Percentiles rank a stretch among this genome's conserved stretches.
Evolutionary conservation across 2,113 vertebrate genomes (phyloP).

Genomic region (Tretioscincus oriximinensis): DNA sequence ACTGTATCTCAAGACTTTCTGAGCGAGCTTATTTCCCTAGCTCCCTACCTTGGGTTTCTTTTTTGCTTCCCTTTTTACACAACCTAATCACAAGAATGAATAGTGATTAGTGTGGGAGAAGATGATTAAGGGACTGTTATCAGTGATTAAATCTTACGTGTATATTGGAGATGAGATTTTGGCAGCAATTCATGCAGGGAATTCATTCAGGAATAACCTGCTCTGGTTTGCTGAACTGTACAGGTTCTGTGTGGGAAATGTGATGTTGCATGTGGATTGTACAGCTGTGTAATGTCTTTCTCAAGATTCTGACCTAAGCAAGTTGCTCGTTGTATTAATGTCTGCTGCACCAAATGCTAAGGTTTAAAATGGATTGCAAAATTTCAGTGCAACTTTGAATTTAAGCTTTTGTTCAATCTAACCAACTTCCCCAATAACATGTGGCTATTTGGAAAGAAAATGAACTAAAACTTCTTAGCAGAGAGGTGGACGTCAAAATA

Average conservation of each 20-base stretch:
- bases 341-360: background rate
- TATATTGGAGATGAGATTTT: constrained; percentile 5
- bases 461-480: background rate
- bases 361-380: background rate
- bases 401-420: too few species aligned
- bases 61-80: background rate
- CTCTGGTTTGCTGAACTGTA: background rate
- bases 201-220: constrained; percentile 43
- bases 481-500: background rate
- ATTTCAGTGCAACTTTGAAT: background rate
- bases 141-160: background rate
- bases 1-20: background rate
- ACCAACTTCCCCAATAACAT: too few species aligned
- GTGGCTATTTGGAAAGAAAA: too few species aligned
- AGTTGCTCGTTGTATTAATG: background rate
- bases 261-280: background rate
- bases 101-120: background rate
- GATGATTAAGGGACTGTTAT: background rate
- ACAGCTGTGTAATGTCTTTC: background rate
- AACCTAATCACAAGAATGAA: background rate
- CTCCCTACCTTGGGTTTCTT: background rate
- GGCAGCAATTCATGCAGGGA: background rate
- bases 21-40: background rate
- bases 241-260: constrained; percentile 1
- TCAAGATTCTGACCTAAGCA: background rate